Base-by-base conservation (phyloP, 1,140 invertebrate species). In the Eufriesea mexicana region DNA sequence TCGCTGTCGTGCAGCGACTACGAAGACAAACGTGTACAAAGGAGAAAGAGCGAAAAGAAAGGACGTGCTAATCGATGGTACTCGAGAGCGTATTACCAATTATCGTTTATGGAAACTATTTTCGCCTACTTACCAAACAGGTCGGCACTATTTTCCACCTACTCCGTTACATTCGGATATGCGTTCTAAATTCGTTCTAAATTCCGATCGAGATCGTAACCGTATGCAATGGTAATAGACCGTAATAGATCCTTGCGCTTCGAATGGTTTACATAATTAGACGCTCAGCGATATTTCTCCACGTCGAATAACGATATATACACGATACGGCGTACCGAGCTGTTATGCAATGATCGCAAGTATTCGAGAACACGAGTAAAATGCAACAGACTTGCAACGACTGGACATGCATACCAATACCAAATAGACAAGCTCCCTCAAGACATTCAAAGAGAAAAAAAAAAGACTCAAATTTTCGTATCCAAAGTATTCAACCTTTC, bases 1-100 rank as follows among this genome's bases (percentile, higher is more conserved):
- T 84, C 87, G 64, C 72, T 84, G 83, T 79, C 86, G 49, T 67
- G 79, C 85, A 89, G 81, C 82, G 85, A 89, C 91, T 92, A 91
- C 64, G 87, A 84, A 87, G 88, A 89, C 62, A 85, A 76, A 89
- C 68, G 55, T 90, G 54, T 89, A 83, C 42, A 79, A 67, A 87
- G 72, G 84, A 84, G 72, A 77, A 66, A 89, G 78, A 79, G 67
- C 25, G 45, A 42, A 59, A 59, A 23, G 35, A 62, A 42, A 62
- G 42, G 10, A 67, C 20, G 18, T n/a, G 76, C 28, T 45, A 67
- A 20, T 42, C 51, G 18, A 28, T 55, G 35, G 25, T n/a, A 51
- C 12, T 57, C 62, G 49, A 54, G 35, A 64, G 25, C 28, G 28
- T 35, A 2, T 16, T 62, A 62, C 18, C 28, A 35, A 20, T 45